Conservation (phyloP, 2,797 vertebrate genomes). For the Pogonophryne albipinna region DNA sequence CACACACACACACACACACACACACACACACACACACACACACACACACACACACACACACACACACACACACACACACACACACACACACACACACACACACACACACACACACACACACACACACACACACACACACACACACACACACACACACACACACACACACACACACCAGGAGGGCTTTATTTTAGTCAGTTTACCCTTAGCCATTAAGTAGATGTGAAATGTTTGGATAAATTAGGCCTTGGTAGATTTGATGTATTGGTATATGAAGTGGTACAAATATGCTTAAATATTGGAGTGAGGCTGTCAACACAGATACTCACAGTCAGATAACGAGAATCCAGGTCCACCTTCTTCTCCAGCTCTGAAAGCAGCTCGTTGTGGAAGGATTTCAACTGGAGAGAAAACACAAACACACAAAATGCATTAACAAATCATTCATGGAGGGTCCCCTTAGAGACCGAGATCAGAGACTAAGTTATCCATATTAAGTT, state of each 20-base stretch:
- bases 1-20: no score
- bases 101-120: no score
- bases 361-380: slow-evolving; percentile 97
- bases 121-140: no score
- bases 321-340: slow-evolving; percentile 95
- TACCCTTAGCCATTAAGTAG: slow-evolving; percentile 49
- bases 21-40: no score
- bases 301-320: slow-evolving; percentile 8
- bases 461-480: neutral
- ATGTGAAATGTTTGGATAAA: slow-evolving; percentile 59
- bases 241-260: slow-evolving; percentile 12
- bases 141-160: no score
- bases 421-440: neutral
- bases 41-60: no score
- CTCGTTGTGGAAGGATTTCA: slow-evolving; percentile 98
- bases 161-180: no score
- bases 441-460: neutral
- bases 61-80: no score
- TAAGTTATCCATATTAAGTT: neutral
- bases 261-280: slow-evolving; percentile 12
- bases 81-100: no score
- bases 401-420: slow-evolving; percentile 75
- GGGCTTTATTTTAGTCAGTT: slow-evolving; percentile 67
- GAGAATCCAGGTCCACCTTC: slow-evolving; percentile 97
- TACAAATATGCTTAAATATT: neutral